Evolutionary conservation across 2,888 invertebrate genomes (phyloP).

Genomic region (Caradrina clavipalpis): DNA sequence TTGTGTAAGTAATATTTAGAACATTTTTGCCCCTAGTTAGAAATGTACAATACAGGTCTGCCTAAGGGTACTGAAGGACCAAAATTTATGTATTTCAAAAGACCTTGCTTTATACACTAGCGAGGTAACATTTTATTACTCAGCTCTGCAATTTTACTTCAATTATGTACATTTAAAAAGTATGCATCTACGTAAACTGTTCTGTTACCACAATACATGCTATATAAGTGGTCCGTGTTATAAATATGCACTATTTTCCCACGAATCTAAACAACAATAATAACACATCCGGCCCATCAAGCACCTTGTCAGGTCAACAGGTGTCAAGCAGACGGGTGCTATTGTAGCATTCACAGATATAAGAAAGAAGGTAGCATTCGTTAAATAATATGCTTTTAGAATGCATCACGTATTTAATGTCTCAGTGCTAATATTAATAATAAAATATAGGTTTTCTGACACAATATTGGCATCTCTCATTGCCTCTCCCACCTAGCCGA

Average conservation of each 20-base stretch:
- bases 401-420: neutral
- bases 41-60: too few species aligned
- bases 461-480: neutral
- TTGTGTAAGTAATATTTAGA: too few species aligned
- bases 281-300: neutral
- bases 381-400: too few species aligned
- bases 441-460: too few species aligned
- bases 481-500: neutral
- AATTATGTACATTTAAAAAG: neutral
- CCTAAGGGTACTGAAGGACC: neutral
- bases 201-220: neutral
- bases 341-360: neutral
- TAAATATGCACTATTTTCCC: conserved; percentile 33
- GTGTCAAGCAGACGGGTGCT: neutral
- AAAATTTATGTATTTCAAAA: neutral
- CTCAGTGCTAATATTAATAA: too few species aligned
- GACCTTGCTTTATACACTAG: neutral
- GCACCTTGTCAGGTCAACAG: conserved; percentile 19
- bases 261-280: conserved; percentile 22
- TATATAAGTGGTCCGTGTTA: too few species aligned
- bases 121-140: neutral
- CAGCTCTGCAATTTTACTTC: neutral
- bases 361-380: too few species aligned
- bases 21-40: neutral
- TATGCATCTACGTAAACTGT: neutral